Base-by-base conservation (phyloP, 2,797 vertebrate genomes). In the Phoxinus dragarum region DNA sequence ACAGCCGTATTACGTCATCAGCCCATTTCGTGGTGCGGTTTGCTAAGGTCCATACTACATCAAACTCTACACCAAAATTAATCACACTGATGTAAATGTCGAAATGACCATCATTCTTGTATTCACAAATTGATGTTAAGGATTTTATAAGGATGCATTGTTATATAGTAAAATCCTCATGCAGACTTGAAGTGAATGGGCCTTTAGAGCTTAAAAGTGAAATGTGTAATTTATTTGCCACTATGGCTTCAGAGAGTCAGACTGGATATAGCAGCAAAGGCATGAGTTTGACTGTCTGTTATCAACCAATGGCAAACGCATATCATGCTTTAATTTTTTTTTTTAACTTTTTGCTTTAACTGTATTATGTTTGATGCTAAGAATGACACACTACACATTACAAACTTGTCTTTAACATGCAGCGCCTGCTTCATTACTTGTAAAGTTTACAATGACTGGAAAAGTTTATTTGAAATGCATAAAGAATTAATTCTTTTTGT, bases 401-500 rank as follows among this genome's bases (percentile, higher is more conserved):
- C 9, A 71, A 11, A 11, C 14, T 40, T 42, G 16, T 21, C 8
- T 17, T 78, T 17, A 61, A 61, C 10, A 12, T 61, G n/a, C 59
- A 27, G 59, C 59, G 2, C 59, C n/a, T 31, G 27, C 27, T 14
- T 54, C 21, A 54, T 31, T 52, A 36, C 23, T 66, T 40, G 7
- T 77, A 21, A 42, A 56, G 12, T 56, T 42, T 16, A n/a, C 21
- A 64, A 23, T n/a, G 10, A 44, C n/a, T 44, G 17, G 17, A 64
- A 49, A 78, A 19, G 17, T 36, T 31, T 1, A 34, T 74, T 38
- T 54, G 64, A 7, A 38, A 52, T n/a, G 42, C 34, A 49, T 73
- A 19, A 74, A 38, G 23, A 68, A 31, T 23, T 5, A 7, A 36
- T 17, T 87, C 56, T 34, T 79, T 85, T 21, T 67, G 31, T 66